phyloP scores from a whole-genome alignment of 2,797 vertebrate species.

The Dryobates pubescens region DNA sequence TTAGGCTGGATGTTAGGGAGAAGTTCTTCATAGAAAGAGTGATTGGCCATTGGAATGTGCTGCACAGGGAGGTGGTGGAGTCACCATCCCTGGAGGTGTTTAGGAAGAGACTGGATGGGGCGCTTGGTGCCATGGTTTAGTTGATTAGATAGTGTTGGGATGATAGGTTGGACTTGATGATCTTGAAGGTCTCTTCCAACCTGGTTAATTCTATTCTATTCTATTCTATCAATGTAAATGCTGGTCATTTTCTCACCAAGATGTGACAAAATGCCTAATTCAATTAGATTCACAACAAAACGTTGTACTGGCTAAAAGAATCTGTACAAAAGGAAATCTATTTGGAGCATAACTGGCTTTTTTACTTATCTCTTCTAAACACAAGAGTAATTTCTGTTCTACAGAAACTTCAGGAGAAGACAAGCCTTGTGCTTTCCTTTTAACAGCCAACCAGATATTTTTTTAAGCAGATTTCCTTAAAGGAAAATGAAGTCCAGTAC shows the following conservation, averaged over 20 bases:
- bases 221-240: background rate
- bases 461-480: background rate
- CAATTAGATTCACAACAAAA: slow-evolving; percentile 28
- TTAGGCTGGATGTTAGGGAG: too few species aligned
- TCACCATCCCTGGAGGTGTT: too few species aligned
- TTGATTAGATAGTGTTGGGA: too few species aligned
- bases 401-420: background rate
- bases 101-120: too few species aligned
- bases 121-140: too few species aligned
- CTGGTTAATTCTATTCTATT: too few species aligned
- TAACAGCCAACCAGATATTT: background rate
- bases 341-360: background rate
- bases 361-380: slow-evolving; percentile 4
- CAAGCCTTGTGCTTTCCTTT: background rate
- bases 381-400: slow-evolving; percentile 27
- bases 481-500: background rate
- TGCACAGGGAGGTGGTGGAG: too few species aligned
- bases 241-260: background rate
- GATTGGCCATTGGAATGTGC: too few species aligned
- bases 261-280: background rate
- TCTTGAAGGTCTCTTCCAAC: too few species aligned
- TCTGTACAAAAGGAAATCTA: background rate
- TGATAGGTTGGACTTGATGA: too few species aligned
- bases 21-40: too few species aligned
- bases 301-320: background rate